Evolutionary conservation across 2,888 invertebrate genomes (phyloP).

Genomic region (Seira musarum): DNA sequence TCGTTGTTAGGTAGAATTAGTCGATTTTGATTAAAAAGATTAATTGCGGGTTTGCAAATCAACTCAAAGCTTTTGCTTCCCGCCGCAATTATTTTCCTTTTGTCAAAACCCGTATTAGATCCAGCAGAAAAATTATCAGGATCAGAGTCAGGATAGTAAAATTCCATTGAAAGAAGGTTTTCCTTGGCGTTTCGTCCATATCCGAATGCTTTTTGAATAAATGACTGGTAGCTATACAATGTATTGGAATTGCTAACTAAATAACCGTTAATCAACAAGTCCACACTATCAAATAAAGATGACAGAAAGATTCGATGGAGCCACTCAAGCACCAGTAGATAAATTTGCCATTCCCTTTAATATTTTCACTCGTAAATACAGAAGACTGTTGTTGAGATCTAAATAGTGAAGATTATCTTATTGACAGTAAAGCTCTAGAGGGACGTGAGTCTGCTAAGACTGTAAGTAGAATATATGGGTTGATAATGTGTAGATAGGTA

Average conservation of each 20-base stretch:
- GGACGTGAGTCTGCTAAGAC: conserved; percentile 6
- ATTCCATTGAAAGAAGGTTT: not conserved
- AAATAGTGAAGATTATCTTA: conserved; percentile 10
- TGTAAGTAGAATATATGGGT: conserved; percentile 13
- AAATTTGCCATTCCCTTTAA: conserved; percentile 2
- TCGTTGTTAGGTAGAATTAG: not conserved
- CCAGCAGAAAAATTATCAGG: conserved; percentile 3
- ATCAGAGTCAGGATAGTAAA: conserved; percentile 4
- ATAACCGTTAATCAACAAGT: not conserved
- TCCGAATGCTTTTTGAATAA: not conserved
- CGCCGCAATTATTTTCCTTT: not conserved
- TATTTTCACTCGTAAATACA: conserved; percentile 6
- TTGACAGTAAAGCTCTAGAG: conserved; percentile 18
- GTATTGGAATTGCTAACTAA: not conserved
- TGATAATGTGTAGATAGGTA: not conserved
- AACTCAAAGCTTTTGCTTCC: conserved; percentile 3
- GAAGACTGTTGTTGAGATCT: not conserved
- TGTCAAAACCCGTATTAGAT: not conserved
- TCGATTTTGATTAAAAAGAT: conserved; percentile 8
- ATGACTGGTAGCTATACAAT: conserved; percentile 15
- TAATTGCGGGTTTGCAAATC: not conserved
- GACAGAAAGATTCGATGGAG: conserved; percentile 11
- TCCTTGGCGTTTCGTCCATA: not conserved
- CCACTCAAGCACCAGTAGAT: not conserved
- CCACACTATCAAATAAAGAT: conserved; percentile 11